A percentile compares a stretch with the other conserved stretches of the same genome.
Evolutionary conservation across 2,113 vertebrate species (phyloP).

Genomic region (Ophthalmolycus amberensis): DNA sequence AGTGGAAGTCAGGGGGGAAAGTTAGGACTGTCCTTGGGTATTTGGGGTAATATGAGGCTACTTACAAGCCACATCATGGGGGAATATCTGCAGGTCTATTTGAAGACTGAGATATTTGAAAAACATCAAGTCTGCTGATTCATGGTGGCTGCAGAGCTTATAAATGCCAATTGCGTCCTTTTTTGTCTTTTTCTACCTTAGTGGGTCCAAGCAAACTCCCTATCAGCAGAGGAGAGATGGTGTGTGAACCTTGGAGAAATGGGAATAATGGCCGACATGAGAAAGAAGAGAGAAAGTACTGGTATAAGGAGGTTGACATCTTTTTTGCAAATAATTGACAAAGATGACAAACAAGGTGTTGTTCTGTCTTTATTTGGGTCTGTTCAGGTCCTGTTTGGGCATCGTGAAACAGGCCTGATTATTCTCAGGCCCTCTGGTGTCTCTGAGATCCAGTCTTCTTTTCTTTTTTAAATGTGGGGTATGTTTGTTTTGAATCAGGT

Average conservation of each 20-base stretch:
- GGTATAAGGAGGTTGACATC: background rate
- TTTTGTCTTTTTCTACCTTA: background rate
- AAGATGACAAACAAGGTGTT: background rate
- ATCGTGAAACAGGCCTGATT: background rate
- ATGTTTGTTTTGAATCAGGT: background rate
- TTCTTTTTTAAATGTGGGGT: background rate
- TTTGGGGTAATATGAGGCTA: slow-evolving; percentile 41
- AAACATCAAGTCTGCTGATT: background rate
- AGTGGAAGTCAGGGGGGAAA: slow-evolving; percentile 54
- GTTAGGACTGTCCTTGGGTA: slow-evolving; percentile 65
- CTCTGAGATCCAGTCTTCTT: background rate
- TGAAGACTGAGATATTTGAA: background rate
- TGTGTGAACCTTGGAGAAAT: background rate
- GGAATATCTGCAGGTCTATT: slow-evolving; percentile 5
- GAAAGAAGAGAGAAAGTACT: background rate
- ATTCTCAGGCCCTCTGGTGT: background rate
- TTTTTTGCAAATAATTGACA: background rate
- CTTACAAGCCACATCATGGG: slow-evolving; percentile 24
- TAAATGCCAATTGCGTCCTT: background rate
- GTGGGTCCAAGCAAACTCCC: background rate
- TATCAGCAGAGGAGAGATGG: background rate
- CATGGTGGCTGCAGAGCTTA: background rate
- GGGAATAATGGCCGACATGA: background rate
- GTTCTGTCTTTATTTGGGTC: background rate
- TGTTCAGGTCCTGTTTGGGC: background rate